Percentiles rank a stretch among this genome's conserved stretches.
These are phyloP conservation scores for Halichoeres trimaculatus DNA, from an alignment of 2,113 vertebrate species.

Conservation along the genomic window DNA sequence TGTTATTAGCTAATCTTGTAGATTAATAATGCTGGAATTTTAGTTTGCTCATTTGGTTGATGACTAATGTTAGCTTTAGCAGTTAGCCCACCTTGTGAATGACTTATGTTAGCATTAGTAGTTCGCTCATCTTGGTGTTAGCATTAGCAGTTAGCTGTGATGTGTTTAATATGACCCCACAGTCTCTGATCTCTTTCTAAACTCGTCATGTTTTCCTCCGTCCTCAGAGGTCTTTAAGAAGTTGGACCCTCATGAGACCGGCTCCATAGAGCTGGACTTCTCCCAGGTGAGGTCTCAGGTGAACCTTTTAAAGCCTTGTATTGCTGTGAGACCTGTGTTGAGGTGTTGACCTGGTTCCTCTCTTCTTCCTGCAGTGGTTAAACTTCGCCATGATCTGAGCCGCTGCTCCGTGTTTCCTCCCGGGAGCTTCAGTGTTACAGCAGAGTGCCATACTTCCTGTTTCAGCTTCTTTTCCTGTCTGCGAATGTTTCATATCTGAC, in stretches of 20 bases:
- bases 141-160: no score
- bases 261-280: slow-evolving; percentile 75
- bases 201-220: not conserved
- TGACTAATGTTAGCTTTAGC: no score
- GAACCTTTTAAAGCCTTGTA: no score
- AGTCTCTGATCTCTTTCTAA: no score
- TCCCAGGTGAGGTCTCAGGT: slow-evolving; percentile 63
- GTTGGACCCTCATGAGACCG: slow-evolving; percentile 57
- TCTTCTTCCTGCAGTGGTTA: slow-evolving; percentile 66
- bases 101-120: no score
- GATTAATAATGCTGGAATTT: no score
- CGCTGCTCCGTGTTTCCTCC: not conserved
- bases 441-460: not conserved
- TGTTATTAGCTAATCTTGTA: no score
- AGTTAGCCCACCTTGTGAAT: no score
- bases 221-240: slow-evolving; percentile 74
- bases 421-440: not conserved
- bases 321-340: no score
- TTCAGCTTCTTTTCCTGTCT: slow-evolving; percentile 17
- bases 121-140: no score
- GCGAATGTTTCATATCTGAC: not conserved
- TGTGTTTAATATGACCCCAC: no score
- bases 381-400: slow-evolving; percentile 74
- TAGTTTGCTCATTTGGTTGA: no score
- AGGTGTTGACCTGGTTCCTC: not conserved